These are phyloP conservation scores for Ephydatia muelleri DNA, from an alignment of 37 sponge, comb jelly and placozoan species.

Conservation along the genomic window DNA sequence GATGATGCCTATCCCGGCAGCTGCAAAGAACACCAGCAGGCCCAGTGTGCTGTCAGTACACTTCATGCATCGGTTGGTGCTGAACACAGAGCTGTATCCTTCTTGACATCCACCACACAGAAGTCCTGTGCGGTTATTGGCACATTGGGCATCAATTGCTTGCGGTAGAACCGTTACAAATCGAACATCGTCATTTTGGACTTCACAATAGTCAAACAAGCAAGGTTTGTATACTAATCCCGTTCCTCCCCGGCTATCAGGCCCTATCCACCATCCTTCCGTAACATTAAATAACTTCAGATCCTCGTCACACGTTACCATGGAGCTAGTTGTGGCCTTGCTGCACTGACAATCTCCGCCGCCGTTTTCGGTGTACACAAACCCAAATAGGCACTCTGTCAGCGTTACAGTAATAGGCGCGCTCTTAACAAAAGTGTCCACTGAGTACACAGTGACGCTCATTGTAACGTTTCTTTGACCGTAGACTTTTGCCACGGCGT, in stretches of 20 bases:
- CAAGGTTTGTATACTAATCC: conserved; percentile 1
- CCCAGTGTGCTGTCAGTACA: conserved; percentile 20
- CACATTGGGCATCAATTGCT: conserved; percentile 33
- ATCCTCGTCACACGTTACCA: not conserved
- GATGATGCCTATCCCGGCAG: conserved; percentile 26
- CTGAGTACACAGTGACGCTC: conserved; percentile 7
- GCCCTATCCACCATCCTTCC: conserved; percentile 35
- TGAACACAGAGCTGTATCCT: conserved; percentile 30
- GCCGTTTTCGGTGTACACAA: not conserved
- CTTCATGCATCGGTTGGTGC: conserved; percentile 33
- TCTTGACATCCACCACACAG: conserved; percentile 42
- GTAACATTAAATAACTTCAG: conserved; percentile 15
- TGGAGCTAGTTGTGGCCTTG: not conserved
- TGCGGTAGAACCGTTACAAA: not conserved
- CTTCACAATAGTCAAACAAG: conserved; percentile 32
- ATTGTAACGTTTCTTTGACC: not conserved
- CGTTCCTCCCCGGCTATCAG: not conserved
- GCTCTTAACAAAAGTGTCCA: conserved; percentile 8
- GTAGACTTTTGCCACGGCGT: not conserved
- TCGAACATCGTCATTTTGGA: not conserved
- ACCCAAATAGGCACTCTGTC: conserved; percentile 26
- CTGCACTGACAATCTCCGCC: not conserved
- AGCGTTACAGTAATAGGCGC: conserved; percentile 5
- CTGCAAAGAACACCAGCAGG: conserved; percentile 17
- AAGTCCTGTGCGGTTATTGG: conserved; percentile 23